These are phyloP conservation scores for Mellilla xanthometata DNA, from an alignment of 2,888 invertebrate species.

Conservation along the genomic window DNA sequence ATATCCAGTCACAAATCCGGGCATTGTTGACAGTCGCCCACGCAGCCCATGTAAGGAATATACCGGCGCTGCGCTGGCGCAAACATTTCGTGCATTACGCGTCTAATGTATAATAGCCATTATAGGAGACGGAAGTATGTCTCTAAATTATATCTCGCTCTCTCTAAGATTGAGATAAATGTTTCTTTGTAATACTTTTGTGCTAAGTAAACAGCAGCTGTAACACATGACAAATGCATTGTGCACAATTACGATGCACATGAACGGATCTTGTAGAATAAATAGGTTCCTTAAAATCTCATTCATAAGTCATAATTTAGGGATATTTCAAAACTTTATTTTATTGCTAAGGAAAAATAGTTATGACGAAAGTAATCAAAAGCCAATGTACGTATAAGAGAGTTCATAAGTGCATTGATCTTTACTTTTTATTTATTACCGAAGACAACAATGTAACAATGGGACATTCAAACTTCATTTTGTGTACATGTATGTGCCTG, in stretches of 20 bases:
- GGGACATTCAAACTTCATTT: slow-evolving; percentile 4
- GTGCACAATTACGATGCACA: no score
- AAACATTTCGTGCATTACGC: slow-evolving; percentile 53
- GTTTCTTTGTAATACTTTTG: no score
- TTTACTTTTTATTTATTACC: slow-evolving; percentile 6
- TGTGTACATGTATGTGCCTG: neutral
- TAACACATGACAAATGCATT: no score
- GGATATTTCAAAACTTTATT: no score
- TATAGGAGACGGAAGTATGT: slow-evolving; percentile 35
- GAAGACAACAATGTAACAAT: slow-evolving; percentile 21
- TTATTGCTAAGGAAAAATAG: no score
- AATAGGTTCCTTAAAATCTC: no score
- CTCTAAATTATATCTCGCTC: slow-evolving; percentile 34
- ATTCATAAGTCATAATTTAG: no score
- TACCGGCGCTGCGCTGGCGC: slow-evolving; percentile 56
- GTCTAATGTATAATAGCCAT: slow-evolving; percentile 45
- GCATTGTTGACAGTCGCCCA: slow-evolving; percentile 50
- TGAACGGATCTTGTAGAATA: no score
- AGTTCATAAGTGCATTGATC: neutral
- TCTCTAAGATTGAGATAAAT: no score
- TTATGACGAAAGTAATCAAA: no score
- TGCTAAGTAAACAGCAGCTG: no score
- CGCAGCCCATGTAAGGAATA: slow-evolving; percentile 56
- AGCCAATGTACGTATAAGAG: no score
- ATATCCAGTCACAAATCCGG: slow-evolving; percentile 22